Evolutionary conservation across 2,888 invertebrate genomes (phyloP).

Genomic region (Athalia circularis): DNA sequence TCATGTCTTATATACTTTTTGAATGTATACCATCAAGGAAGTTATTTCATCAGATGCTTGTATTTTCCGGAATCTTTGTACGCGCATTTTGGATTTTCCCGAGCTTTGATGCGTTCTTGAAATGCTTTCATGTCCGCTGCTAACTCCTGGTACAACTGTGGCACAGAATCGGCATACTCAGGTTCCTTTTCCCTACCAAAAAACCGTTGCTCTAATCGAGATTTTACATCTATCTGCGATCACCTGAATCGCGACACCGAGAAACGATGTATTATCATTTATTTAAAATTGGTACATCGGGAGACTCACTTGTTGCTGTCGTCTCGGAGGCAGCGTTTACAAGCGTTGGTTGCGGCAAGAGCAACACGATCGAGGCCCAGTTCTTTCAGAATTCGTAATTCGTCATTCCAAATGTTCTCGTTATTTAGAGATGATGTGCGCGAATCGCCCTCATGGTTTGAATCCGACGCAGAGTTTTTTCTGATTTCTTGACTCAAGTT

Average conservation of each 20-base stretch:
- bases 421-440: no score
- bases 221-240: no score
- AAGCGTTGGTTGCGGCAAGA: slow-evolving; percentile 51
- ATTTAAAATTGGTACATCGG: background rate
- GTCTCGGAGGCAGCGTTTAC: slow-evolving; percentile 51
- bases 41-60: slow-evolving; percentile 20
- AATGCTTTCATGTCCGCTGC: slow-evolving; percentile 58
- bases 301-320: slow-evolving; percentile 18
- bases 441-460: no score
- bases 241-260: no score
- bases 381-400: slow-evolving; percentile 55
- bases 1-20: background rate
- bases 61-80: slow-evolving; percentile 42
- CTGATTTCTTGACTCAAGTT: no score
- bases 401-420: slow-evolving; percentile 54
- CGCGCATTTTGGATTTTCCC: slow-evolving; percentile 14
- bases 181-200: slow-evolving; percentile 44
- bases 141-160: slow-evolving; percentile 56
- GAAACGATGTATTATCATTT: background rate
- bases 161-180: slow-evolving; percentile 53
- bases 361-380: slow-evolving; percentile 59
- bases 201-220: background rate
- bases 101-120: slow-evolving; percentile 52
- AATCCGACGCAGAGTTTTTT: no score
- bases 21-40: background rate